Conservation (phyloP, 2,888 invertebrate genomes). For the Camptogramma bilineatum region DNA sequence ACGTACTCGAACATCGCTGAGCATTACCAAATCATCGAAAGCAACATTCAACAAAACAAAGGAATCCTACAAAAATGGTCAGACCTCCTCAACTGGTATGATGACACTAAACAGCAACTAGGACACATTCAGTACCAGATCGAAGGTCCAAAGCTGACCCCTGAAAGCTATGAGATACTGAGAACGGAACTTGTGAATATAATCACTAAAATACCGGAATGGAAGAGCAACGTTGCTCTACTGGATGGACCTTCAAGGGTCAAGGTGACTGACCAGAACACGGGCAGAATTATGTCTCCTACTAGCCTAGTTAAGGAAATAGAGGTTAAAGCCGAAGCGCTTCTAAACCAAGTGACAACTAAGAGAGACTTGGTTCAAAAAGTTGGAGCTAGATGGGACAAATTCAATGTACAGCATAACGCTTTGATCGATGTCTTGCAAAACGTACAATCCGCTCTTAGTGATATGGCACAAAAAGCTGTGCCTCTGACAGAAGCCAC, state of each 20-base stretch:
- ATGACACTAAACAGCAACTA: constrained; percentile 91
- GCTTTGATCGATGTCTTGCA: constrained; percentile 88
- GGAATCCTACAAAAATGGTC: constrained; percentile 92
- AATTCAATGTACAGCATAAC: constrained; percentile 91
- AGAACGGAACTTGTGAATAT: constrained; percentile 89
- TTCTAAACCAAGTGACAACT: constrained; percentile 88
- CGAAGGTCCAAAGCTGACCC: constrained; percentile 89
- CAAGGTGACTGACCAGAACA: constrained; percentile 89
- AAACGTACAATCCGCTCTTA: constrained; percentile 83
- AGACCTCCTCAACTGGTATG: constrained; percentile 92
- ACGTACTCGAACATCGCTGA: constrained; percentile 91
- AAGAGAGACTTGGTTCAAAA: constrained; percentile 89
- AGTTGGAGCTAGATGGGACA: constrained; percentile 90
- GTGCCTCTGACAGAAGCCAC: constrained; percentile 77
- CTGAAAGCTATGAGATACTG: constrained; percentile 89
- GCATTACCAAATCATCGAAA: constrained; percentile 91
- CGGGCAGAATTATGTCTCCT: constrained; percentile 90
- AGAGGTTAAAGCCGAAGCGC: constrained; percentile 88
- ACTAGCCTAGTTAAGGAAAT: constrained; percentile 89
- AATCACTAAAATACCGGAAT: constrained; percentile 87
- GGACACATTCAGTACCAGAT: constrained; percentile 92
- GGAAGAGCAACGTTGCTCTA: constrained; percentile 89
- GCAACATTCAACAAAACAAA: constrained; percentile 90
- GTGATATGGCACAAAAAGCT: constrained; percentile 83
- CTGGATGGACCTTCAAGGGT: constrained; percentile 89